Evolutionary conservation across 2,888 invertebrate species (phyloP).

Genomic region (Metellina segmentata): DNA sequence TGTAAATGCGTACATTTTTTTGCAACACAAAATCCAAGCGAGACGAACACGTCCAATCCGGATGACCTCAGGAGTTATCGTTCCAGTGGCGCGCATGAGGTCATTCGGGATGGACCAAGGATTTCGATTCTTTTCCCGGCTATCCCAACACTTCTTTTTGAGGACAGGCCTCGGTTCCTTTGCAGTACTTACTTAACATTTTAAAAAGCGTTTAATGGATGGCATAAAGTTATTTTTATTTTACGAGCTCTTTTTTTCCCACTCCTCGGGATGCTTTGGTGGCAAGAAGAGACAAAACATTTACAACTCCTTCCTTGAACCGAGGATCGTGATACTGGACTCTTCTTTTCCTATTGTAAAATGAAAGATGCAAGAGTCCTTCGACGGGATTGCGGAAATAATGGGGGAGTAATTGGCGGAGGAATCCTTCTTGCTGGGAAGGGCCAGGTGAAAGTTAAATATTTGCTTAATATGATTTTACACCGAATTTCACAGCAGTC

Average conservation of each 20-base stretch:
- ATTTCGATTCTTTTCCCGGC: slow-evolving; percentile 16
- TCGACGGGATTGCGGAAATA: too few relatives aligned
- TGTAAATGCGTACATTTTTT: background rate
- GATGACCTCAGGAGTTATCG: slow-evolving; percentile 41
- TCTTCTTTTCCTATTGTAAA: background rate
- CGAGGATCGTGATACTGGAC: background rate
- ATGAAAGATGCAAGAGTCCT: too few relatives aligned
- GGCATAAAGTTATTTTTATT: slow-evolving; percentile 23
- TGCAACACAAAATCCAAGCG: background rate
- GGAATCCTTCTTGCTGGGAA: too few relatives aligned
- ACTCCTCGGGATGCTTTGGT: background rate
- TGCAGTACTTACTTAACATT: slow-evolving; percentile 6
- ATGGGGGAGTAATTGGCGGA: too few relatives aligned
- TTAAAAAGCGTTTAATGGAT: background rate
- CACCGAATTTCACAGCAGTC: too few relatives aligned
- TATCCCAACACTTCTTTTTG: slow-evolving; percentile 6
- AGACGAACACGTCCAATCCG: slow-evolving; percentile 13
- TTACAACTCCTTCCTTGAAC: background rate
- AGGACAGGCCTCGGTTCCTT: background rate
- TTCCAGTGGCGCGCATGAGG: slow-evolving; percentile 62
- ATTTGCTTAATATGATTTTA: too few relatives aligned
- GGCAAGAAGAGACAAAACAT: background rate
- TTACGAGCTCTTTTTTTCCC: background rate
- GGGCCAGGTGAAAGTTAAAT: too few relatives aligned
- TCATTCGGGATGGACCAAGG: slow-evolving; percentile 61